A percentile compares a stretch with the other conserved stretches of the same genome.
These are phyloP conservation scores for Condylura cristata DNA, from an alignment of 2,113 vertebrate genomes.

Conservation along the genomic window DNA sequence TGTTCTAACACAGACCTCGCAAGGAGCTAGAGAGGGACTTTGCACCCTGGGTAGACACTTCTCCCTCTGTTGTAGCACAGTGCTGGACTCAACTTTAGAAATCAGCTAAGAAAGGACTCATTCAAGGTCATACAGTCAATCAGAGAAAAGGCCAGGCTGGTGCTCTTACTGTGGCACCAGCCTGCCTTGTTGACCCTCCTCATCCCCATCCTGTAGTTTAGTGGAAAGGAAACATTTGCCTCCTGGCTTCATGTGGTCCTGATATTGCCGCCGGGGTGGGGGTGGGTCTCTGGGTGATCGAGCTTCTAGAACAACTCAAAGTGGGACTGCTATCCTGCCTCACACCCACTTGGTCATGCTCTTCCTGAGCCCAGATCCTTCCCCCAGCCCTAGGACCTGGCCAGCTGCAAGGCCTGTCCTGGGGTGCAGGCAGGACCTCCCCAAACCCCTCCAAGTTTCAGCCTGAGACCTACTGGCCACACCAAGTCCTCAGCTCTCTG, in stretches of 20 bases:
- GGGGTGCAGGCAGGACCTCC: background rate
- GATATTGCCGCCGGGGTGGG: background rate
- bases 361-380: background rate
- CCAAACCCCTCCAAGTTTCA: accelerated
- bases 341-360: background rate
- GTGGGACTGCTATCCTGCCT: no score
- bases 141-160: background rate
- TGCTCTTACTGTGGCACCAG: background rate
- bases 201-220: background rate
- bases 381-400: background rate
- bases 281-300: no score
- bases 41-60: background rate
- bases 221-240: background rate
- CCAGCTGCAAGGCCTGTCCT: background rate
- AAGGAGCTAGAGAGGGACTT: background rate
- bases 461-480: background rate
- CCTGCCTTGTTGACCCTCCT: background rate
- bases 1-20: background rate
- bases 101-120: background rate
- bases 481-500: background rate
- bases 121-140: background rate
- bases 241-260: background rate
- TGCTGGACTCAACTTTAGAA: background rate
- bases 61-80: background rate
- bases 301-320: background rate